phyloP scores from a whole-genome alignment of 1,140 invertebrate species.

The Formica selysi region DNA sequence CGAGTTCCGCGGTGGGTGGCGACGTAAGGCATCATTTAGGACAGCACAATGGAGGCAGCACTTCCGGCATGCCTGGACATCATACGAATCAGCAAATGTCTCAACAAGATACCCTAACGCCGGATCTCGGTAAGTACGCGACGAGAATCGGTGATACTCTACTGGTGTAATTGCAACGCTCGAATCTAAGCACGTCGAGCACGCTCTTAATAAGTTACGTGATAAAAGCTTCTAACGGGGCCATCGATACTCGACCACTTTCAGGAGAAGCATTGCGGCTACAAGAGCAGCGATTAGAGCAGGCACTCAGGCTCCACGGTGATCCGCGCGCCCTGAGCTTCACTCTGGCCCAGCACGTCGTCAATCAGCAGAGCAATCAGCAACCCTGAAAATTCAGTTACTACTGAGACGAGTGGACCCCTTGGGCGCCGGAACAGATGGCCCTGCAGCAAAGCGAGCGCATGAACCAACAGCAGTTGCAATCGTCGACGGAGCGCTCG shows the following conservation, averaged over 20 bases:
- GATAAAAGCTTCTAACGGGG: not conserved
- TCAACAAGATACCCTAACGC: constrained; percentile 84
- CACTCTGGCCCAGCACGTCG: constrained; percentile 87
- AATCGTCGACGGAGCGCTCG: constrained; percentile 60
- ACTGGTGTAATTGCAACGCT: not conserved
- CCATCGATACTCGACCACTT: not conserved
- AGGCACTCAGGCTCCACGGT: constrained; percentile 92
- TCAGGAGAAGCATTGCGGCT: constrained; percentile 90
- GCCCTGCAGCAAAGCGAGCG: constrained; percentile 70
- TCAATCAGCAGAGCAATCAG: constrained; percentile 87
- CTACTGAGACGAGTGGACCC: constrained; percentile 88
- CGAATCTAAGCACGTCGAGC: not conserved
- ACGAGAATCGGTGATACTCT: not conserved
- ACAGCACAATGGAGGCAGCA: constrained; percentile 84
- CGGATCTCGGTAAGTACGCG: constrained; percentile 84
- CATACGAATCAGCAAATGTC: constrained; percentile 85
- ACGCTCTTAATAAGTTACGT: not conserved
- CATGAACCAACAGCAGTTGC: constrained; percentile 70
- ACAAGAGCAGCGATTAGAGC: constrained; percentile 93
- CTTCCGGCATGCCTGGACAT: constrained; percentile 86
- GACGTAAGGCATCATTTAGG: constrained; percentile 85
- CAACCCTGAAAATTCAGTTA: constrained; percentile 89
- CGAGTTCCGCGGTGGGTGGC: constrained; percentile 83
- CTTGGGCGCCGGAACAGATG: constrained; percentile 81
- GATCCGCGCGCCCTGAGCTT: constrained; percentile 90